A percentile compares a stretch with the other conserved stretches of the same genome.
phyloP scores from a whole-genome alignment of 1,140 invertebrate species.

The Bilobella aurantiaca region DNA sequence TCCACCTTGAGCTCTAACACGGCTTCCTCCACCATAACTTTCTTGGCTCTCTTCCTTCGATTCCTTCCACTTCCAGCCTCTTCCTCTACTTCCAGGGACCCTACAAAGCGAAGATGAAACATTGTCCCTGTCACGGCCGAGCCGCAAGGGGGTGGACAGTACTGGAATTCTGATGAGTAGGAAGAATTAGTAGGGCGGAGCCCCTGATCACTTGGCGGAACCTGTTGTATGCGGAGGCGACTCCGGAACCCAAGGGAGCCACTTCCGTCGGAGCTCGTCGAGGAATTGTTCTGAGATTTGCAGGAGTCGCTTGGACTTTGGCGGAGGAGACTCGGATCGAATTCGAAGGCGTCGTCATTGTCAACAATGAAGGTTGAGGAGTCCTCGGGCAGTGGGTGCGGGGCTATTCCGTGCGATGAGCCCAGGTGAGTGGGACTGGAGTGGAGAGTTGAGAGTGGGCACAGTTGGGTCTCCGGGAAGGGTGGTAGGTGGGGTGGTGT shows the following conservation, averaged over 20 bases:
- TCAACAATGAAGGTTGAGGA: neutral
- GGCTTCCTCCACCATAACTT: slow-evolving; percentile 90
- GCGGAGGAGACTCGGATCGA: neutral
- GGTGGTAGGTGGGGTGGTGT: neutral
- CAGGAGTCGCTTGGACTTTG: neutral
- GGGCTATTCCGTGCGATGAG: too few species aligned
- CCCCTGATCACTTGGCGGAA: neutral
- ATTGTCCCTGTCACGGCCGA: slow-evolving; percentile 52
- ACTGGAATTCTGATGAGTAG: slow-evolving; percentile 10
- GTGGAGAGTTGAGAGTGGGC: too few species aligned
- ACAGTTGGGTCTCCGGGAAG: too few species aligned
- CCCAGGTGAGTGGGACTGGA: too few species aligned
- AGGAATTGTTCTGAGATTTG: neutral
- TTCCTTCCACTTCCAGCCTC: slow-evolving; percentile 53
- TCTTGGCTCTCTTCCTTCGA: slow-evolving; percentile 65
- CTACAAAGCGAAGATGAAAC: slow-evolving; percentile 69
- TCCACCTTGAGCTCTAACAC: slow-evolving; percentile 88
- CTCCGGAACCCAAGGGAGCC: neutral
- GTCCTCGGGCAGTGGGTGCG: too few species aligned
- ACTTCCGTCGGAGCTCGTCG: neutral
- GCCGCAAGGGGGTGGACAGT: slow-evolving; percentile 18
- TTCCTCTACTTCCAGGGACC: slow-evolving; percentile 73
- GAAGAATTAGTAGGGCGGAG: neutral
- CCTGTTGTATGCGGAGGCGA: neutral
- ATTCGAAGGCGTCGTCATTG: slow-evolving; percentile 9